phyloP scores from a whole-genome alignment of 2,113 vertebrate species.

The Typhlomys cinereus region DNA sequence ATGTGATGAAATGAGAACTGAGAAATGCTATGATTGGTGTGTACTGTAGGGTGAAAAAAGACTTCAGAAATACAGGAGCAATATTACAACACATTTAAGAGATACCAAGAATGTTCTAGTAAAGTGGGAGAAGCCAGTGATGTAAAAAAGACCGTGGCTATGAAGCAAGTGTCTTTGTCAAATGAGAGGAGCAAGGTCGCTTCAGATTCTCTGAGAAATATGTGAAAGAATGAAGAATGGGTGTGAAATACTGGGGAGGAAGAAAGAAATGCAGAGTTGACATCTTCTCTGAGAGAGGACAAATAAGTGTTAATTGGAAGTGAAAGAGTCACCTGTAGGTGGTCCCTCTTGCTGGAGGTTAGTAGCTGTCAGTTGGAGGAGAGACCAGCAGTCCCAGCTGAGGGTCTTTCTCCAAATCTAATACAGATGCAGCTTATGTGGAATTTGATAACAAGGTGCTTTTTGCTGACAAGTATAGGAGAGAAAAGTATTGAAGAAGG shows the following conservation, averaged over 20 bases:
- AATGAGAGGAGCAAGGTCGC: not conserved
- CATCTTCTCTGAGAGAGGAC: not conserved
- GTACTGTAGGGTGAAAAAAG: not conserved
- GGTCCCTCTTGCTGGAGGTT: not conserved
- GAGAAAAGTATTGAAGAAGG: not conserved
- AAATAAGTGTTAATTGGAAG: not conserved
- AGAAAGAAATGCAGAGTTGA: not conserved
- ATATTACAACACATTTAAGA: not conserved
- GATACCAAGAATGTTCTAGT: not conserved
- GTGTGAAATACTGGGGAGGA: not conserved
- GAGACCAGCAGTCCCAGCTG: not conserved
- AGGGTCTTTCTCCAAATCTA: not conserved
- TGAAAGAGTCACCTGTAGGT: rapidly evolving
- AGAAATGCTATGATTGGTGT: not conserved
- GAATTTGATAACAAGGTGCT: not conserved
- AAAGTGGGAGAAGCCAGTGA: not conserved
- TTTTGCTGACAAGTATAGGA: not conserved
- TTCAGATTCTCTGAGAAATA: not conserved
- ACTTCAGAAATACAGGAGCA: not conserved
- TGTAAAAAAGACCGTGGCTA: not conserved
- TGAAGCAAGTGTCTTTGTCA: not conserved
- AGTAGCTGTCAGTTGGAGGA: not conserved
- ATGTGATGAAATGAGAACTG: not conserved
- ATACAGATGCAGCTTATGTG: too few relatives aligned
- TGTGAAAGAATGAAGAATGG: not conserved